phyloP scores from a whole-genome alignment of 1,140 invertebrate species.

The Amphibalanus amphitrite region DNA sequence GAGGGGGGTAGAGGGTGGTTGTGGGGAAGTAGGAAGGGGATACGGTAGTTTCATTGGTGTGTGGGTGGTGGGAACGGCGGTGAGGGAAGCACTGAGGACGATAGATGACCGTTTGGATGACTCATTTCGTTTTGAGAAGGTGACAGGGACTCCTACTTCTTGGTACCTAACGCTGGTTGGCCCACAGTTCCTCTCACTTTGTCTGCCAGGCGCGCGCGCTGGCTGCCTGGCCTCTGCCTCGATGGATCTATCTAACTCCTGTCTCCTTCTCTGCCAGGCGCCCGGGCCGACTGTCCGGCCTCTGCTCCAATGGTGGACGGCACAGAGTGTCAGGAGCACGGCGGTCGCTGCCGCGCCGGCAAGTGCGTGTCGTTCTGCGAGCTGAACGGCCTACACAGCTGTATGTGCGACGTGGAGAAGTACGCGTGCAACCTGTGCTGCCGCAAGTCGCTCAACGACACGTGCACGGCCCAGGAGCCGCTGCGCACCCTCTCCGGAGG shows the following conservation, averaged over 20 bases:
- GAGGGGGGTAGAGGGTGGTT: neutral
- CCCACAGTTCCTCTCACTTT: too few relatives aligned
- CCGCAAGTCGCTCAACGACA: slow-evolving; percentile 70
- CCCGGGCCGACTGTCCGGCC: slow-evolving; percentile 49
- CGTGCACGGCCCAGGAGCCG: slow-evolving; percentile 72
- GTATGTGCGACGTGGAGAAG: slow-evolving; percentile 84
- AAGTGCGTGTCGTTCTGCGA: slow-evolving; percentile 85
- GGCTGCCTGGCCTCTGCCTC: too few relatives aligned
- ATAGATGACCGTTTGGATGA: too few relatives aligned
- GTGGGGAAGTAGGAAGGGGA: neutral
- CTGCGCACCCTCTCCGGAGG: slow-evolving; percentile 53
- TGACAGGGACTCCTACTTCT: too few relatives aligned
- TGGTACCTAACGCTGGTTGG: too few relatives aligned
- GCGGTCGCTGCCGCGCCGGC: slow-evolving; percentile 66
- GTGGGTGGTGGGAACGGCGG: too few relatives aligned
- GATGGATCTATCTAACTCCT: too few relatives aligned
- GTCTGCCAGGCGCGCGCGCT: too few relatives aligned
- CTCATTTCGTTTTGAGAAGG: too few relatives aligned
- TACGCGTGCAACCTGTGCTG: slow-evolving; percentile 75
- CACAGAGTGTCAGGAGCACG: slow-evolving; percentile 69
- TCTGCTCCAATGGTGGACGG: slow-evolving; percentile 72
- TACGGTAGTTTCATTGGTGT: too few relatives aligned
- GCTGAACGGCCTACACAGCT: slow-evolving; percentile 73
- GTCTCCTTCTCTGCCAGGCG: too few relatives aligned
- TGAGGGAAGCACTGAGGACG: too few relatives aligned